These are phyloP conservation scores for Thereva unica DNA, from an alignment of 2,888 invertebrate genomes.

Conservation along the genomic window DNA sequence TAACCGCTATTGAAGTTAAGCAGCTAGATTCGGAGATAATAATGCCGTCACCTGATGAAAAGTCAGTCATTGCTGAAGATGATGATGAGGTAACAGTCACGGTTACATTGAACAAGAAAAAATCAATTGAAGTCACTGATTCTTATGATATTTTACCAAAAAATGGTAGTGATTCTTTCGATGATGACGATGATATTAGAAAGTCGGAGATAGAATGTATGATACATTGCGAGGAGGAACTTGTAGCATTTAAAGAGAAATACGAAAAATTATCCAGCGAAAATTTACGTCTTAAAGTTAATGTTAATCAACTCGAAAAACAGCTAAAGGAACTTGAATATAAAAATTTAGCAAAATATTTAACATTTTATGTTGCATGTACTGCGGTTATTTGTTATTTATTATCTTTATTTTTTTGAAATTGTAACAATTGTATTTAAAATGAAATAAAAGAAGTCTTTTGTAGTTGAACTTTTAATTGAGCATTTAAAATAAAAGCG, in stretches of 20 bases:
- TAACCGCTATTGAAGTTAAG: too few relatives aligned
- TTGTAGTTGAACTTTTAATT: too few relatives aligned
- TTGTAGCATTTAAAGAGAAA: constrained; percentile 56
- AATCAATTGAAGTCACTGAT: constrained; percentile 9
- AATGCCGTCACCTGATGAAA: too few relatives aligned
- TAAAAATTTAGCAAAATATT: constrained; percentile 46
- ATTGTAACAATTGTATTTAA: not conserved
- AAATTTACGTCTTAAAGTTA: constrained; percentile 52
- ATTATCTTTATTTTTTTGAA: constrained; percentile 47
- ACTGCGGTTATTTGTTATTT: constrained; percentile 53
- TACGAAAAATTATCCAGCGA: constrained; percentile 51
- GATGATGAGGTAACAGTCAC: not conserved
- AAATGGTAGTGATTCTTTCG: not conserved
- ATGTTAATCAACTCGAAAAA: constrained; percentile 50
- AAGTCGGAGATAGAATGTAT: constrained; percentile 49
- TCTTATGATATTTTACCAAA: not conserved
- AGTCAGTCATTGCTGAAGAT: too few relatives aligned
- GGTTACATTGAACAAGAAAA: not conserved
- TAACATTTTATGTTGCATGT: constrained; percentile 51
- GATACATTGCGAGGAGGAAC: constrained; percentile 55
- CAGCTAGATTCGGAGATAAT: too few relatives aligned
- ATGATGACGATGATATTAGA: constrained; percentile 31
- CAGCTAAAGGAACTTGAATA: constrained; percentile 45
- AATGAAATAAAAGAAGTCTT: not conserved
- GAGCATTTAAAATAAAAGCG: too few relatives aligned